These are phyloP conservation scores for Champsocephalus gunnari DNA, from an alignment of 2,797 vertebrate species.

Conservation along the genomic window DNA sequence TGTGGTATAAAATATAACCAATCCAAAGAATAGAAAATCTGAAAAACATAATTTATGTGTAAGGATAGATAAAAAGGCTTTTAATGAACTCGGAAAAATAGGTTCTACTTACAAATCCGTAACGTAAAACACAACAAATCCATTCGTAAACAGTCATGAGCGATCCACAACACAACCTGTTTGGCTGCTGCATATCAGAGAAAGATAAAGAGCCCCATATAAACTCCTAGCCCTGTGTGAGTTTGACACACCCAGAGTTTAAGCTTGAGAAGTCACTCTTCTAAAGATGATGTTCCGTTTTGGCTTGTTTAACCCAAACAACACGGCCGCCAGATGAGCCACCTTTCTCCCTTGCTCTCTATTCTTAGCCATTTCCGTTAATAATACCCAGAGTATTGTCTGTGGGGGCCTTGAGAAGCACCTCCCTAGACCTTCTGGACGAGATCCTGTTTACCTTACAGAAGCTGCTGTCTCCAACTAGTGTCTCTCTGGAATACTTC, in stretches of 20 bases:
- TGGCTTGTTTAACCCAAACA: conserved; percentile 81
- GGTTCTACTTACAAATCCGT: conserved; percentile 73
- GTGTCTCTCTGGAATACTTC: conserved; percentile 80
- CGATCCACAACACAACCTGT: conserved; percentile 28
- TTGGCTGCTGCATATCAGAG: conserved; percentile 29
- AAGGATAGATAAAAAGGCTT: not conserved
- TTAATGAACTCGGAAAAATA: conserved; percentile 9
- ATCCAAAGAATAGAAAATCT: no score
- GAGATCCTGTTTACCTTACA: conserved; percentile 87
- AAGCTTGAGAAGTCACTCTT: conserved; percentile 63
- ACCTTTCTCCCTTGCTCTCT: conserved; percentile 83
- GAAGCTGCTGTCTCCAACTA: conserved; percentile 82
- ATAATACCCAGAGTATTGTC: conserved; percentile 87
- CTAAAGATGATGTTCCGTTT: conserved; percentile 81
- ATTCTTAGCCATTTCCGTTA: conserved; percentile 88
- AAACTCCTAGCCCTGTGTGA: conserved; percentile 42
- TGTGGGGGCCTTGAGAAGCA: conserved; percentile 83
- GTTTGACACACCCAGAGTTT: conserved; percentile 68
- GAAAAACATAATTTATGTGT: not conserved
- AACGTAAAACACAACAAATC: conserved; percentile 38
- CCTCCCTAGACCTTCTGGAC: conserved; percentile 83
- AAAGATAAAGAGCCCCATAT: conserved; percentile 48
- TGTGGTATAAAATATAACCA: not conserved
- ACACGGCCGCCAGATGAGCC: conserved; percentile 73
- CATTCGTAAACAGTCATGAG: conserved; percentile 51